Evolutionary conservation across 1,140 invertebrate species (phyloP), one percentile per base, ranked within the genome.

Genomic region (Lepidurus couesii): DNA sequence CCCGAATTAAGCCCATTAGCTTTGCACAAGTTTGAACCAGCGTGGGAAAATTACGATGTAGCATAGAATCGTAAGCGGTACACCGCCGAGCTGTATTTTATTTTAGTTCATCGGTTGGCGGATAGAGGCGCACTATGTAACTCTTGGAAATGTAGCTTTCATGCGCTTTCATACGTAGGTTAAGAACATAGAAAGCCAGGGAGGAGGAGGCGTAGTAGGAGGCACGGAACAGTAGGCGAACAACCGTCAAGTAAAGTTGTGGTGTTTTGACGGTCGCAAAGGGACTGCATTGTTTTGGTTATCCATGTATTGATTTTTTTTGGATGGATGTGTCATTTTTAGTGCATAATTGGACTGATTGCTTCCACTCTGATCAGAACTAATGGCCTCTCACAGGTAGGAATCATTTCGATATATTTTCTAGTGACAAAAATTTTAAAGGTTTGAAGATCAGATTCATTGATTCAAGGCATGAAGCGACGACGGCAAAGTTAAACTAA

Each of bases 231-330:
- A 65, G 53, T 65, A 65, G 53, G 53, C 53, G 53, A 65, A 13
- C 53, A 65, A 65, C 53, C 53, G 53, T 21, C 53, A 9, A 11
- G 53, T 13, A 65, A 65, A 13, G 53, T 65, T 65, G 53, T 65
- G n/a, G 53, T 21, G 53, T 65, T 65, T 65, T 65, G 53, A 65
- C 53, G 8, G 13, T 1, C 53, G 0, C 53, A 7, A 65, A 65
- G 21, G 21, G 53, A 13, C 53, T 65, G 53, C 53, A 65, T 65
- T 65, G 53, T 65, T 65, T 65, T 65, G 53, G 53, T 65, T 65
- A 13, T 65, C 21, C 6, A n/a, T 65, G 53, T 65, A 65, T 65
- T 65, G 53, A 65, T 65, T 65, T 65, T 9, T 65, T 65, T 4
- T 0, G 16, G n/a, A 65, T 65, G 53, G 53, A 65, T 65, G 13